Evolutionary conservation across 2,113 vertebrate species (phyloP), one percentile per base, ranked within the genome.

Genomic region (Pelmatolapia mariae): DNA sequence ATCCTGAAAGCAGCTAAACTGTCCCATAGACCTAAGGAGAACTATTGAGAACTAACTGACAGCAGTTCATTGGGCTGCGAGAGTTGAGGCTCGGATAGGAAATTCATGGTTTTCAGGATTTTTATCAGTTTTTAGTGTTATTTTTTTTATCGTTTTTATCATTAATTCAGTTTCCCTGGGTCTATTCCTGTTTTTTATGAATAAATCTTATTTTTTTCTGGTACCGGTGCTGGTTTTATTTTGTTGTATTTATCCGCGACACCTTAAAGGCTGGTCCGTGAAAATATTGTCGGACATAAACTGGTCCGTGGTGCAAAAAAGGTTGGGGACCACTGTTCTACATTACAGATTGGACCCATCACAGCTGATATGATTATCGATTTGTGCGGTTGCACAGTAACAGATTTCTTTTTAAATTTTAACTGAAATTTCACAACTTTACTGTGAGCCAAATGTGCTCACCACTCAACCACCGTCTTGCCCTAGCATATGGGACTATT

Each of bases 331-430:
- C 9, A 7, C 15, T 19, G 40, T 47, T 73, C 24, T 73, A 29
- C 40, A 47, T 29, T 8, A 47, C 40, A 19, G 9, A 29, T 19
- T 47, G 40, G 24, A 47, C 38, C 40, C 24, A 10, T 76, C 15
- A 29, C 24, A 18, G 24, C 16, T 47, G 40, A 19, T 47, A 26
- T 73, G 15, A 26, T 3, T 29, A 43, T 24, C 10, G 13, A 73
- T 26, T 73, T 45, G 22, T 45, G 40, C 5, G 0, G 40, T 73
- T 45, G 18, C 4, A 18, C 22, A 18, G 22, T 73, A 26, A 71
- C 22, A 26, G 63, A 40, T 68, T 33, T 19, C n/a, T 61, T 57
- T 61, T 4, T 0, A 0, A 4, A 40, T 33, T 63, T 33, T 33
- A 7, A 68, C 2, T 22, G 33, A 68, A 68, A 68, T 40, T 40